Evolutionary conservation across 1,140 invertebrate genomes (phyloP), one percentile per base, ranked within the genome.

Genomic region (Liolophura sinensis): DNA sequence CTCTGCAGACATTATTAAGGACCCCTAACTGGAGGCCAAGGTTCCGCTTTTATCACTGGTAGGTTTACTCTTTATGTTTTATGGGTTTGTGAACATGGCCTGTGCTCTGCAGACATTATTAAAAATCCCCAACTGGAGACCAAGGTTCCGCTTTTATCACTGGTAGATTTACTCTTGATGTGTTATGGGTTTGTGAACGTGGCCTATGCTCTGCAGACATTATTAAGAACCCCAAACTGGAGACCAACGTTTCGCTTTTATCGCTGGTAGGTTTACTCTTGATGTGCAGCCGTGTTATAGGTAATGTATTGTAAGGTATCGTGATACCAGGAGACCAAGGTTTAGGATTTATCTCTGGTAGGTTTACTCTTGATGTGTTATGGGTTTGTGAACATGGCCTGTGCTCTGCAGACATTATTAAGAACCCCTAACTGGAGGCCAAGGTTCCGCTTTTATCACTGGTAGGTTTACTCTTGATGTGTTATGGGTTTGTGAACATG

Each of bases 401-500:
- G n/a, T n/a, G n/a, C n/a, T n/a, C n/a, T n/a, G n/a, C n/a, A n/a
- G n/a, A n/a, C n/a, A n/a, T n/a, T n/a, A n/a, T n/a, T n/a, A n/a
- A n/a, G n/a, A n/a, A n/a, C n/a, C n/a, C n/a, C n/a, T n/a, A n/a
- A n/a, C n/a, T n/a, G n/a, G n/a, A n/a, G n/a, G n/a, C n/a, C n/a
- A n/a, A n/a, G n/a, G n/a, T n/a, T n/a, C n/a, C n/a, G n/a, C n/a
- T n/a, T n/a, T n/a, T n/a, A n/a, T n/a, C n/a, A n/a, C n/a, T n/a
- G n/a, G n/a, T n/a, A n/a, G n/a, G 86, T 85, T 99, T 99, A 87
- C 99, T 99, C 89, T 88, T 99, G 48, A 99, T 99, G 96, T 99
- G 98, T 85, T 99, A 99, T 83, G 95, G 97, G 51, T 99, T 99
- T 84, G 96, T 99, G 0, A 99, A 99, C 84, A 88, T 99, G 64